These are phyloP conservation scores for Barnardius zonarius DNA, from an alignment of 2,113 vertebrate species.

Conservation along the genomic window DNA sequence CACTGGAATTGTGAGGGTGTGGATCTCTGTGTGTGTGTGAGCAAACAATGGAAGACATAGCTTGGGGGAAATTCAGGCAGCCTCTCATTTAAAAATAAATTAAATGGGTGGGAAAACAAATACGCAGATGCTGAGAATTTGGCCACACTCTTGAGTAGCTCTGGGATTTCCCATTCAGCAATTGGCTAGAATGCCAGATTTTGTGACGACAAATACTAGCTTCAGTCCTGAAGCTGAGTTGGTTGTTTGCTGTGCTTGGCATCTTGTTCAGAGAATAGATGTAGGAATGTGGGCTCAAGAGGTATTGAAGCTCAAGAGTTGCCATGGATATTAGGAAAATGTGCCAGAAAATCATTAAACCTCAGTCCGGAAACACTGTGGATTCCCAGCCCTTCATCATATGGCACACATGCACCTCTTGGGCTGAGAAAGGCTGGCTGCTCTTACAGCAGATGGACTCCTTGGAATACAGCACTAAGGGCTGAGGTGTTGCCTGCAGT, in stretches of 20 bases:
- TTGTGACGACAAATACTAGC: constrained; percentile 1
- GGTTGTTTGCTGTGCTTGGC: constrained; percentile 23
- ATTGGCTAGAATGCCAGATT: not conserved
- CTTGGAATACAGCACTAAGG: not conserved
- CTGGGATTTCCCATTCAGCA: constrained; percentile 38
- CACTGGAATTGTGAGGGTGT: not conserved
- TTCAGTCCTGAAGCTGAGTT: constrained; percentile 9
- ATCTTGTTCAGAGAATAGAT: not conserved
- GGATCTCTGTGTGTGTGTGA: not conserved
- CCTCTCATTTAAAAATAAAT: constrained; percentile 53
- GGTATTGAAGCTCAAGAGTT: constrained; percentile 24
- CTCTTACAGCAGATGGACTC: not conserved
- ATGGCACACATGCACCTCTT: constrained; percentile 21
- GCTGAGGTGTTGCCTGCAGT: not conserved
- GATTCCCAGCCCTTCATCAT: constrained; percentile 28
- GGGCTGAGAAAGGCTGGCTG: not conserved
- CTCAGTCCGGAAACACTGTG: not conserved
- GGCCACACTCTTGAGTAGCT: constrained; percentile 4
- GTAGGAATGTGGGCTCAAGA: constrained; percentile 25
- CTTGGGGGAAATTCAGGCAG: not conserved
- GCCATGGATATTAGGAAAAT: constrained; percentile 50
- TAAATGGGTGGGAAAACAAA: constrained; percentile 57
- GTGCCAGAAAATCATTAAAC: constrained; percentile 51
- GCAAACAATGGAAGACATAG: constrained; percentile 7
- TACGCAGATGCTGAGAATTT: constrained; percentile 38